A percentile compares a stretch with the other conserved stretches of the same genome.
Conservation (phyloP, 2,113 vertebrate genomes). For the Pardalotus punctatus region DNA sequence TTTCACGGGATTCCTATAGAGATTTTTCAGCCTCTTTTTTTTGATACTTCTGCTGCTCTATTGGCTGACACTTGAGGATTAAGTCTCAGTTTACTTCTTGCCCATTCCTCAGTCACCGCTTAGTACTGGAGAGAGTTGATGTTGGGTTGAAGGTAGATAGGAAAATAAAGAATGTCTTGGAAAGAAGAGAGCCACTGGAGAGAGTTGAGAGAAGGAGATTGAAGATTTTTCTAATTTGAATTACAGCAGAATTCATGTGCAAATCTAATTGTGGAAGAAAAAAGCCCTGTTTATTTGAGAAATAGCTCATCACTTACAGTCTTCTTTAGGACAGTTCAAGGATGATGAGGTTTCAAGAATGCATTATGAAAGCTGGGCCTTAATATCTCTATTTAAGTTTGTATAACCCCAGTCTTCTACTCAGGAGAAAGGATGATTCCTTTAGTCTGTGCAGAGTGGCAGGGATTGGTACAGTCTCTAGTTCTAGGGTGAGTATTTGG, state of each 20-base stretch:
- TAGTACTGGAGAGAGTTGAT: neutral
- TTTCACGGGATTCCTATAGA: neutral
- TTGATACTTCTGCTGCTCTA: neutral
- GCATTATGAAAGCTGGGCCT: neutral
- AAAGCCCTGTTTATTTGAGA: neutral
- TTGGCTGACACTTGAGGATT: neutral
- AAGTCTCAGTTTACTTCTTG: neutral
- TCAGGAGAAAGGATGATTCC: neutral
- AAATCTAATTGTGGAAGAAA: neutral
- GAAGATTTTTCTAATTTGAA: neutral
- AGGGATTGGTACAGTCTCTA: neutral
- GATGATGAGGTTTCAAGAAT: neutral
- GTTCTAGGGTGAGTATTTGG: neutral
- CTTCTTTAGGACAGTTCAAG: neutral
- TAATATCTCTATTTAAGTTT: neutral
- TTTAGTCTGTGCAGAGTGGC: neutral
- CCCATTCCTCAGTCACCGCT: neutral
- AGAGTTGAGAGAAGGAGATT: neutral
- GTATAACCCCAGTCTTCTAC: neutral
- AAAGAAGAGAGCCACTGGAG: neutral
- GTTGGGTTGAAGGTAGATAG: neutral
- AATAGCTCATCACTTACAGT: neutral
- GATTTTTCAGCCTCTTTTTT: neutral
- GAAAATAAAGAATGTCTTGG: neutral
- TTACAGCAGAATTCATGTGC: neutral